phyloP scores from a whole-genome alignment of 2,113 vertebrate genomes.

The Ochotona princeps region DNA sequence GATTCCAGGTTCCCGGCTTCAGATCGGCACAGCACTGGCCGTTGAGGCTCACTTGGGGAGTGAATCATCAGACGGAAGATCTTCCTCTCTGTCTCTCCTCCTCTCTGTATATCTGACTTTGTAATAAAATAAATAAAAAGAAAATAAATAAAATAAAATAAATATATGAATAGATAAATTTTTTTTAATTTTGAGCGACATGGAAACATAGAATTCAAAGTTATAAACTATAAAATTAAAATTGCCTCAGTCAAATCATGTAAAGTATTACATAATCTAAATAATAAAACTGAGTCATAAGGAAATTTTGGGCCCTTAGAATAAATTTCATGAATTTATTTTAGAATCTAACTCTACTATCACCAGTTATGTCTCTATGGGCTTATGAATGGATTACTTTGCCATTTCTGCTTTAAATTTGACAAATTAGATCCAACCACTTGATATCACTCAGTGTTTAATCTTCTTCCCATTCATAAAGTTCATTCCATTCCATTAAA shows the following conservation, averaged over 20 bases:
- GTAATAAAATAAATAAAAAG: no score
- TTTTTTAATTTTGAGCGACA: not conserved
- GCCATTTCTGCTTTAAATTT: constrained; percentile 45
- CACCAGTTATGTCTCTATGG: not conserved
- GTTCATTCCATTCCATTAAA: constrained; percentile 3
- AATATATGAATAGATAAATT: no score
- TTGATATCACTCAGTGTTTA: constrained; percentile 28
- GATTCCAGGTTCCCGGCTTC: no score
- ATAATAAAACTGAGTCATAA: not conserved
- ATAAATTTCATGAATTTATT: constrained; percentile 45
- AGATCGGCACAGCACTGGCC: no score
- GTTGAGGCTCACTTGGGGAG: no score
- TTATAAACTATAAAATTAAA: constrained; percentile 48
- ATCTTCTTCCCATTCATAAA: constrained; percentile 19
- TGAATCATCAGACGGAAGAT: no score
- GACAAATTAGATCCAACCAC: constrained; percentile 45
- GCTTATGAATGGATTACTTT: constrained; percentile 32
- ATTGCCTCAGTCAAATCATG: constrained; percentile 8
- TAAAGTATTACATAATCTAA: constrained; percentile 29
- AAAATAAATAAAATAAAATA: no score
- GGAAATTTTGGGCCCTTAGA: constrained; percentile 30
- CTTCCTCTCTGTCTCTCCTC: no score
- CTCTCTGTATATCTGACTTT: no score
- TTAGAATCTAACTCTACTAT: constrained; percentile 48
- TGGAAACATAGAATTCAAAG: not conserved